A percentile compares a stretch with the other conserved stretches of the same genome.
Evolutionary conservation across 2,113 vertebrate species (phyloP).

Genomic region (Malurus melanocephalus): DNA sequence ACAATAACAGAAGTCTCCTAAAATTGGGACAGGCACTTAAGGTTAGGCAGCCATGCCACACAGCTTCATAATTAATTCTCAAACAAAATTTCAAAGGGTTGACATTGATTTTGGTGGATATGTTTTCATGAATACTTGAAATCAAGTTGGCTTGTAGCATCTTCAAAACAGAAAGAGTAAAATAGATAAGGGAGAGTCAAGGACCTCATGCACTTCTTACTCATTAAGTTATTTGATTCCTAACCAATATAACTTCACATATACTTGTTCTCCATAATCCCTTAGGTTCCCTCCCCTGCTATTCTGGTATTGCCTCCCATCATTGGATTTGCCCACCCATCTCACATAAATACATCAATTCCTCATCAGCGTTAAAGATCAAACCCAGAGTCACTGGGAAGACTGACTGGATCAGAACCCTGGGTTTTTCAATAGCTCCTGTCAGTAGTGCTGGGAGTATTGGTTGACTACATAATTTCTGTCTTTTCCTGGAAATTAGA

Average conservation of each 20-base stretch:
- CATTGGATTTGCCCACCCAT: not conserved
- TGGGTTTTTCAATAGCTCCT: not conserved
- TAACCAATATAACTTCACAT: not conserved
- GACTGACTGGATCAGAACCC: not conserved
- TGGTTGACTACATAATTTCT: not conserved
- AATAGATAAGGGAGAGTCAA: not conserved
- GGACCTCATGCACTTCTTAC: not conserved
- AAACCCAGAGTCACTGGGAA: not conserved
- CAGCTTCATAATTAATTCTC: not conserved
- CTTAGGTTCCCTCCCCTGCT: not conserved
- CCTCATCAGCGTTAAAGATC: not conserved
- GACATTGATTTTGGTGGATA: not conserved
- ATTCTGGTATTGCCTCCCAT: not conserved
- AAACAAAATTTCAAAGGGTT: not conserved
- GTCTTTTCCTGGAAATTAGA: not conserved
- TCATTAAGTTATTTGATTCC: not conserved
- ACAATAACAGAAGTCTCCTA: not conserved
- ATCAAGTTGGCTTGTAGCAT: not conserved
- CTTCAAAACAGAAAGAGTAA: not conserved
- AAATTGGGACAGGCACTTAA: not conserved
- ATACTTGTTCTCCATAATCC: not conserved
- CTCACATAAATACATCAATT: not conserved
- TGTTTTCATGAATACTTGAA: not conserved
- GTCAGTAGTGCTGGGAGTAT: not conserved
- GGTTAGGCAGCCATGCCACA: not conserved